A percentile compares a stretch with the other conserved stretches of the same genome.
These are phyloP conservation scores for Trematomus bernacchii DNA, from an alignment of 2,797 vertebrate species.

Conservation along the genomic window DNA sequence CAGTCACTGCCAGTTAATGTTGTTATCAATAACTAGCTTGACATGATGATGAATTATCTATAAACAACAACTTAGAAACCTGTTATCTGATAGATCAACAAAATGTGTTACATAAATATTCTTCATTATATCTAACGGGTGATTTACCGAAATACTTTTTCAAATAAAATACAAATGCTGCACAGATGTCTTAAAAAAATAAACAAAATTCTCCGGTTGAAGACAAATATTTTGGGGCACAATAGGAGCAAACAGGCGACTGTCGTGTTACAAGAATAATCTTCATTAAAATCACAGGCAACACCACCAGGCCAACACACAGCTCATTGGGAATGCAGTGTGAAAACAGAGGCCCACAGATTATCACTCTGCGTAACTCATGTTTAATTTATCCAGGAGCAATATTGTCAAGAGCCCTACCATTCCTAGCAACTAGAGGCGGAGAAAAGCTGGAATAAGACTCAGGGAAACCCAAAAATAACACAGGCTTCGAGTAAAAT, in stretches of 20 bases:
- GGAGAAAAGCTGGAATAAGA: conserved; percentile 73
- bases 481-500: conserved; percentile 64
- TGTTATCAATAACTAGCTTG: conserved; percentile 52
- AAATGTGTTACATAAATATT: conserved; percentile 35
- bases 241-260: conserved; percentile 83
- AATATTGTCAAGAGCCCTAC: conserved; percentile 81
- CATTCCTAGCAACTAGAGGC: conserved; percentile 77
- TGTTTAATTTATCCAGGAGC: conserved; percentile 86
- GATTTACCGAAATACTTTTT: conserved; percentile 42
- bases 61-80: conserved; percentile 60
- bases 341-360: conserved; percentile 87
- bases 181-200: conserved; percentile 21
- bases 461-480: conserved; percentile 75
- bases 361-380: conserved; percentile 85
- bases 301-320: conserved; percentile 85
- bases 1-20: conserved; percentile 50
- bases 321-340: conserved; percentile 88
- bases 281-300: conserved; percentile 87
- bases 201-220: conserved; percentile 41
- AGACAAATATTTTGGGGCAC: conserved; percentile 77
- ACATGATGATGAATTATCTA: conserved; percentile 49
- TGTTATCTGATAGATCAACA: conserved; percentile 49
- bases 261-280: conserved; percentile 86
- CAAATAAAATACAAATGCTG: conserved; percentile 50
- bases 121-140: conserved; percentile 47